Percentiles rank a stretch among this genome's conserved stretches.
phyloP scores from a whole-genome alignment of 2,113 vertebrate genomes.

The Aspidoscelis tigris region DNA sequence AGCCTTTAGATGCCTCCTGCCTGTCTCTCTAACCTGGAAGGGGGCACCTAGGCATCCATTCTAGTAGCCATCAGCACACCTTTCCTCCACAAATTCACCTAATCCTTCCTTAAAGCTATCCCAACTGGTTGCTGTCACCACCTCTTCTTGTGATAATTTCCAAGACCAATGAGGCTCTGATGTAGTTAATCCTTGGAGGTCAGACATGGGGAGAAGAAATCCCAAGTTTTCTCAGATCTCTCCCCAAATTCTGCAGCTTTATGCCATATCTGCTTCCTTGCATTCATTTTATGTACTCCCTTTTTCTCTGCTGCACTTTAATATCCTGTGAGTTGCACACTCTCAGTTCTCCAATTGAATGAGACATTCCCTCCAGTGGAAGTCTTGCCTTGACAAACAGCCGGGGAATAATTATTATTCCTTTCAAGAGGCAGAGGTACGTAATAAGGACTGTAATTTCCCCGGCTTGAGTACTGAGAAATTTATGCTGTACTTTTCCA shows the following conservation, averaged over 20 bases:
- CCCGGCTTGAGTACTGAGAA: constrained; percentile 67
- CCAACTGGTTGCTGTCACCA: too few relatives aligned
- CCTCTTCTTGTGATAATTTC: too few relatives aligned
- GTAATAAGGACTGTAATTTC: constrained; percentile 74
- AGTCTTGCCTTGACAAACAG: constrained; percentile 77
- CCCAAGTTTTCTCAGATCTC: neutral
- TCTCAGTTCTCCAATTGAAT: constrained; percentile 75
- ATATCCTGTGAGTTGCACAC: constrained; percentile 68
- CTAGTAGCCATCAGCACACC: too few relatives aligned
- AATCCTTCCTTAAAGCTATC: too few relatives aligned
- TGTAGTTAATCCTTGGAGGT: too few relatives aligned
- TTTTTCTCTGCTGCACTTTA: constrained; percentile 70
- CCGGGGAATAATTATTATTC: constrained; percentile 80
- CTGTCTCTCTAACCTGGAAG: too few relatives aligned
- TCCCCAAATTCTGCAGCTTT: constrained; percentile 42
- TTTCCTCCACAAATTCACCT: too few relatives aligned
- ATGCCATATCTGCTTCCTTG: constrained; percentile 49
- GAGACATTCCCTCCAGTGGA: constrained; percentile 67
- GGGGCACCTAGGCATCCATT: too few relatives aligned
- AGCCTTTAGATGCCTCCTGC: too few relatives aligned
- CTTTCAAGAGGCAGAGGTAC: constrained; percentile 71
- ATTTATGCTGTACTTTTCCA: constrained; percentile 72
- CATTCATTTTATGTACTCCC: constrained; percentile 50
- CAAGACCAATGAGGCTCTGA: constrained; percentile 25
- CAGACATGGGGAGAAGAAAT: too few relatives aligned